A percentile compares a stretch with the other conserved stretches of the same genome.
Evolutionary conservation across 2,888 invertebrate species (phyloP).

Genomic region (Heteromyza rotundicornis): DNA sequence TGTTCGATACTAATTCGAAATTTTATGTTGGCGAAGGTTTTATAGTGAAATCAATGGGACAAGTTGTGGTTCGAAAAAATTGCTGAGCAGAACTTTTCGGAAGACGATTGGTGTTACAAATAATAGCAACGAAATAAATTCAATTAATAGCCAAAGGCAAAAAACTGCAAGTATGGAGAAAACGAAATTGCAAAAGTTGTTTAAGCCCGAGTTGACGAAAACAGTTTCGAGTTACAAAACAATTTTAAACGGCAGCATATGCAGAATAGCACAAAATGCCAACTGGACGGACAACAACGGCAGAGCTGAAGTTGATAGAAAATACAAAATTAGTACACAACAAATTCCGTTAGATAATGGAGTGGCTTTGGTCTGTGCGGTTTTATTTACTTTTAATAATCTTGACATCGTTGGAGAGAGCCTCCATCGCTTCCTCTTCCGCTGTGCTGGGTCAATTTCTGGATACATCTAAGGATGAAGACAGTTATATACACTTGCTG

Average conservation of each 20-base stretch:
- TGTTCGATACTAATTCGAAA: neutral
- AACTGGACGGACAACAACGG: neutral
- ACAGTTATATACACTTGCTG: constrained; percentile 33
- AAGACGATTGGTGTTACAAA: no score
- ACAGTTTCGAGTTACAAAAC: neutral
- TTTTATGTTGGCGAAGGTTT: neutral
- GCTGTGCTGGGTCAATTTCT: constrained; percentile 15
- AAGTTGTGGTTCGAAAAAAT: no score
- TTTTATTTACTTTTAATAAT: neutral
- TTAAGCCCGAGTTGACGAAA: neutral
- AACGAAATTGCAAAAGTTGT: neutral
- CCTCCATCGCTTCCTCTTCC: neutral
- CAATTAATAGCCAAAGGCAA: no score
- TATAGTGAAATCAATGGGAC: neutral
- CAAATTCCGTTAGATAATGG: neutral
- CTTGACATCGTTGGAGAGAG: neutral
- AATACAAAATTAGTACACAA: neutral
- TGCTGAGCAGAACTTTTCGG: no score
- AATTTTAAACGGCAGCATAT: no score
- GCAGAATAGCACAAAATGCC: no score
- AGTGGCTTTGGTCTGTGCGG: neutral
- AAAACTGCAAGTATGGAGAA: neutral
- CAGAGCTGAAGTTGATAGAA: no score
- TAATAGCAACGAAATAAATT: no score
- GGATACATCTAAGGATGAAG: constrained; percentile 5